These are phyloP conservation scores for Scortum barcoo DNA, from an alignment of 2,113 vertebrate species.

Conservation along the genomic window DNA sequence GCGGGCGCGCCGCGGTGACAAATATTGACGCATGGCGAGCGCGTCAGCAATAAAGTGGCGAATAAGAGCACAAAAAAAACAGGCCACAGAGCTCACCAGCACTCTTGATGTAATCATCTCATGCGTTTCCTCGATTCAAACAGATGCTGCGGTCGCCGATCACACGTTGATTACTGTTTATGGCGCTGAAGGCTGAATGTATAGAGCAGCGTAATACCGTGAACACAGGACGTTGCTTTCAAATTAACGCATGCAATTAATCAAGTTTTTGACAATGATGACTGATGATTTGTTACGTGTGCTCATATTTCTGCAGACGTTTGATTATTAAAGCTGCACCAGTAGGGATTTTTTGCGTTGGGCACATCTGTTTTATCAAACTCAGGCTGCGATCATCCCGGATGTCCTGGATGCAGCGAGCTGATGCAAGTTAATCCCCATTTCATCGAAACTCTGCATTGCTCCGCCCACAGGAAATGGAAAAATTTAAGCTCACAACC, in stretches of 20 bases:
- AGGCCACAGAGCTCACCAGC: background rate
- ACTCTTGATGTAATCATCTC: constrained; percentile 1
- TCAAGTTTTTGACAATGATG: background rate
- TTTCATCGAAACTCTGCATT: background rate
- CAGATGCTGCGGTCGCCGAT: constrained; percentile 46
- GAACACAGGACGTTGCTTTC: background rate
- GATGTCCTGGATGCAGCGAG: background rate
- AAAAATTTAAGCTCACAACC: background rate
- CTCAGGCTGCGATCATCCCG: background rate
- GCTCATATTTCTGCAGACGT: constrained; percentile 8
- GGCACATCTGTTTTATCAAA: background rate
- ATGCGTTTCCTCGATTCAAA: constrained; percentile 4
- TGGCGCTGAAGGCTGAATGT: constrained; percentile 9
- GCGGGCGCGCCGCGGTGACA: constrained; percentile 15
- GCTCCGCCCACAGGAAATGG: background rate
- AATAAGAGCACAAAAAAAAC: background rate
- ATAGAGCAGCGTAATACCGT: constrained; percentile 1
- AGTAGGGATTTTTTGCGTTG: background rate
- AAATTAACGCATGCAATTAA: constrained; percentile 20
- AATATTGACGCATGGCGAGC: constrained; percentile 51
- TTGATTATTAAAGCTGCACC: background rate
- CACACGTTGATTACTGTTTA: constrained; percentile 13
- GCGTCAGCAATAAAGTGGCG: constrained; percentile 14
- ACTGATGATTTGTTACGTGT: constrained; percentile 28
- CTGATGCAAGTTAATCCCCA: background rate